Conservation (phyloP, 1,140 invertebrate species). For the Drosophila carrolli region DNA sequence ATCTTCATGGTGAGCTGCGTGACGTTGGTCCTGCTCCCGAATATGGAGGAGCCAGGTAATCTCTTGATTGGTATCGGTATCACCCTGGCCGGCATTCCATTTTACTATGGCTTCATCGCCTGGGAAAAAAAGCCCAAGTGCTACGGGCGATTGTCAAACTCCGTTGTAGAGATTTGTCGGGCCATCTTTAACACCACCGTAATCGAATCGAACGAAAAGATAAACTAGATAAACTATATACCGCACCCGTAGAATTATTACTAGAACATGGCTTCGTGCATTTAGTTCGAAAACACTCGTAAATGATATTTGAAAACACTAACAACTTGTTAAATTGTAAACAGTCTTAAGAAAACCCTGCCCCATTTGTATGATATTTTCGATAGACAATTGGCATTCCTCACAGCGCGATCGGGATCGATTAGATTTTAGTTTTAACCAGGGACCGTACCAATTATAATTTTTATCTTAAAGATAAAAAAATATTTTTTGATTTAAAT, state of each 20-base stretch:
- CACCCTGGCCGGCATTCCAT: conserved; percentile 94
- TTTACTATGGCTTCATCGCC: conserved; percentile 94
- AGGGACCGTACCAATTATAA: no score
- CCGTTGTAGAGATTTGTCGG: conserved; percentile 71
- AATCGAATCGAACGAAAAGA: conserved; percentile 70
- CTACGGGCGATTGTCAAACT: conserved; percentile 67
- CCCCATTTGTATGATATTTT: conserved; percentile 63
- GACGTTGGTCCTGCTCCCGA: conserved; percentile 93
- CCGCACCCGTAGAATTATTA: background rate
- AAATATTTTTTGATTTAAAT: no score
- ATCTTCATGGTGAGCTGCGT: conserved; percentile 93
- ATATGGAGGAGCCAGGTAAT: conserved; percentile 91
- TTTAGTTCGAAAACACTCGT: conserved; percentile 48
- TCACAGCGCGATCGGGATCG: conserved; percentile 35
- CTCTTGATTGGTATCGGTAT: conserved; percentile 93
- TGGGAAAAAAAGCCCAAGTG: conserved; percentile 91
- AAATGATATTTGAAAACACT: conserved; percentile 45
- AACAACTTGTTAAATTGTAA: conserved; percentile 9
- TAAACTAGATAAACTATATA: conserved; percentile 46
- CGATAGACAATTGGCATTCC: conserved; percentile 53
- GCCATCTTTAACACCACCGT: conserved; percentile 81
- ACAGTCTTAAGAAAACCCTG: conserved; percentile 10
- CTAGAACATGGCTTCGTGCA: conserved; percentile 16
- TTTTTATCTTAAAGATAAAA: no score
- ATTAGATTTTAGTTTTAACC: conserved; percentile 34